Percentiles rank a stretch among this genome's conserved stretches.
These are phyloP conservation scores for Lepisosteus oculatus DNA, from an alignment of 2,113 vertebrate species.

Conservation along the genomic window DNA sequence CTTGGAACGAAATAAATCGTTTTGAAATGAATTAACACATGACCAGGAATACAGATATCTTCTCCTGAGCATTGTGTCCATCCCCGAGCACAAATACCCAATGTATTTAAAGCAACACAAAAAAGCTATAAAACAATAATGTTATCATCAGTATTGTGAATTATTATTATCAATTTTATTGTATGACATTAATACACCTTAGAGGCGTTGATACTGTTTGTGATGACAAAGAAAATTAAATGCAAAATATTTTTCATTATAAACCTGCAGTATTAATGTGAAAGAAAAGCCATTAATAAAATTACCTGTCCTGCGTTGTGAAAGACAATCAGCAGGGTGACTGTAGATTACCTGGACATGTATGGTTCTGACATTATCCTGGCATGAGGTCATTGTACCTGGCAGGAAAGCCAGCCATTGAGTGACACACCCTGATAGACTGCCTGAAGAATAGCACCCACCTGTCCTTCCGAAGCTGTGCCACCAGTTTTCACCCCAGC, in stretches of 20 bases:
- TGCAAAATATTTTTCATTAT: constrained; percentile 2
- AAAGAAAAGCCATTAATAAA: constrained; percentile 79
- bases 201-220: too few relatives aligned
- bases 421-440: constrained; percentile 78
- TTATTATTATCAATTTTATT: too few relatives aligned
- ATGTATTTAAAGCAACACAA: too few relatives aligned
- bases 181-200: too few relatives aligned
- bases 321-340: constrained; percentile 87
- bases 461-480: constrained; percentile 72
- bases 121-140: too few relatives aligned
- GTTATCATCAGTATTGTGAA: too few relatives aligned
- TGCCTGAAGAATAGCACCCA: constrained; percentile 76
- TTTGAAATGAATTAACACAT: too few relatives aligned
- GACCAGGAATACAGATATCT: too few relatives aligned
- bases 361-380: constrained; percentile 87
- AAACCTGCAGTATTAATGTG: constrained; percentile 35
- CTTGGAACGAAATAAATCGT: too few relatives aligned
- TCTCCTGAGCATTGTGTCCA: too few relatives aligned
- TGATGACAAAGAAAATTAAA: not conserved
- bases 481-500: constrained; percentile 41
- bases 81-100: too few relatives aligned
- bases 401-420: constrained; percentile 81
- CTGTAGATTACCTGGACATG: constrained; percentile 91
- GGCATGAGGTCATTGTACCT: constrained; percentile 80
- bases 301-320: constrained; percentile 80